Conservation (phyloP, 2,888 invertebrate species). For the Tenthredo amoena region DNA sequence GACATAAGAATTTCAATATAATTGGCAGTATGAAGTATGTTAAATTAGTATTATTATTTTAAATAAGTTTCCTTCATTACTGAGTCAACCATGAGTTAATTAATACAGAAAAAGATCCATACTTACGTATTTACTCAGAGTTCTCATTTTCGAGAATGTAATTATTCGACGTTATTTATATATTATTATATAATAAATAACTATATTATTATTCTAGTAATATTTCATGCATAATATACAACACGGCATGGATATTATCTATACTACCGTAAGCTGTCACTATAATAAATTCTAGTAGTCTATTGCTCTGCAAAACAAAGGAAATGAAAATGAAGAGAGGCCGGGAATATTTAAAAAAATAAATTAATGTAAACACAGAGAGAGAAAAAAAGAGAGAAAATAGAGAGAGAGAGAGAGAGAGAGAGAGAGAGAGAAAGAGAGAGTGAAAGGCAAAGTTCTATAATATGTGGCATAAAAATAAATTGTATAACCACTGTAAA, state of each 20-base stretch:
- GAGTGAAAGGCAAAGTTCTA: not conserved
- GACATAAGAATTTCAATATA: not conserved
- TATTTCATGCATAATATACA: constrained; percentile 12
- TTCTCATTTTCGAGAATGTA: not conserved
- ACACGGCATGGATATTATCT: not conserved
- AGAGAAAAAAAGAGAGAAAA: not conserved
- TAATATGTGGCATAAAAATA: constrained; percentile 31
- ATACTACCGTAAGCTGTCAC: not conserved
- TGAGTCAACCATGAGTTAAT: not conserved
- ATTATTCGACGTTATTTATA: constrained; percentile 14
- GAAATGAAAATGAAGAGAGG: not conserved
- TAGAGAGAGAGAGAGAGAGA: not conserved
- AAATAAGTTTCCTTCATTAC: not conserved
- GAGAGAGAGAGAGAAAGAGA: not conserved
- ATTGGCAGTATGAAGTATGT: not conserved
- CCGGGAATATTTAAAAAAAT: constrained; percentile 1
- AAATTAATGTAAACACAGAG: not conserved
- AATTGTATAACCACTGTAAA: constrained; percentile 3
- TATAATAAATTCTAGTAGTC: constrained; percentile 7
- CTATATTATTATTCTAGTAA: not conserved
- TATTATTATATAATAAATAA: not conserved
- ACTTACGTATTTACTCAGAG: not conserved
- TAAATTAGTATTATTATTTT: not conserved
- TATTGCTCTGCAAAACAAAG: not conserved
- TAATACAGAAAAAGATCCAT: not conserved